phyloP scores from a whole-genome alignment of 2,888 invertebrate genomes.

The Amorpha juglandis region DNA sequence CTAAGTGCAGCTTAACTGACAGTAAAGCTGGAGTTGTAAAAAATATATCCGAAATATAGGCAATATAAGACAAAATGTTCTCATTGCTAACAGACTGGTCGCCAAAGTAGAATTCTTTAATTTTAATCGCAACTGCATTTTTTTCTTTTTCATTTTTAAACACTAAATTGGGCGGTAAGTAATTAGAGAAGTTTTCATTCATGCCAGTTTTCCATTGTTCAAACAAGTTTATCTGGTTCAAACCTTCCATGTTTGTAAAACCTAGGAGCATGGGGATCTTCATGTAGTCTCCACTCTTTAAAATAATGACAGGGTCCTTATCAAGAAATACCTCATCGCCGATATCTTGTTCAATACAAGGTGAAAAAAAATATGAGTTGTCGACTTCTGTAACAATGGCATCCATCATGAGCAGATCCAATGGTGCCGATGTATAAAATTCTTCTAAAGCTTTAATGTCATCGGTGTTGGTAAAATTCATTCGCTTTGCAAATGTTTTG shows the following conservation, averaged over 20 bases:
- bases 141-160: slow-evolving; percentile 47
- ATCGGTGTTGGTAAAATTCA: slow-evolving; percentile 46
- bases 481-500: slow-evolving; percentile 42
- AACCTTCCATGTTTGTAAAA: slow-evolving; percentile 61
- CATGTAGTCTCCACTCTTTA: slow-evolving; percentile 45
- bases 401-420: slow-evolving; percentile 41
- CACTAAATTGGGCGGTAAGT: slow-evolving; percentile 56
- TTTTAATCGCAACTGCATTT: slow-evolving; percentile 42
- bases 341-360: slow-evolving; percentile 39
- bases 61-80: slow-evolving; percentile 45
- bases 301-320: slow-evolving; percentile 50
- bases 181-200: slow-evolving; percentile 62
- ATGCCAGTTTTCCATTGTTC: slow-evolving; percentile 51
- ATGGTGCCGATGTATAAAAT: slow-evolving; percentile 51
- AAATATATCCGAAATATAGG: slow-evolving; percentile 51
- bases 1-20: slow-evolving; percentile 42
- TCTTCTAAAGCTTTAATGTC: slow-evolving; percentile 52
- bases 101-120: slow-evolving; percentile 55
- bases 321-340: slow-evolving; percentile 47
- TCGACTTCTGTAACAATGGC: slow-evolving; percentile 39
- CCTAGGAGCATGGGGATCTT: slow-evolving; percentile 58
- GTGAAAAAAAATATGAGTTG: slow-evolving; percentile 37
- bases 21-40: slow-evolving; percentile 44
- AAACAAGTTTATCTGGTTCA: slow-evolving; percentile 45
- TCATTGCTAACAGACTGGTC: slow-evolving; percentile 41